Base-by-base conservation (phyloP, 2,888 invertebrate genomes). In the Stenichneumon culpator region DNA sequence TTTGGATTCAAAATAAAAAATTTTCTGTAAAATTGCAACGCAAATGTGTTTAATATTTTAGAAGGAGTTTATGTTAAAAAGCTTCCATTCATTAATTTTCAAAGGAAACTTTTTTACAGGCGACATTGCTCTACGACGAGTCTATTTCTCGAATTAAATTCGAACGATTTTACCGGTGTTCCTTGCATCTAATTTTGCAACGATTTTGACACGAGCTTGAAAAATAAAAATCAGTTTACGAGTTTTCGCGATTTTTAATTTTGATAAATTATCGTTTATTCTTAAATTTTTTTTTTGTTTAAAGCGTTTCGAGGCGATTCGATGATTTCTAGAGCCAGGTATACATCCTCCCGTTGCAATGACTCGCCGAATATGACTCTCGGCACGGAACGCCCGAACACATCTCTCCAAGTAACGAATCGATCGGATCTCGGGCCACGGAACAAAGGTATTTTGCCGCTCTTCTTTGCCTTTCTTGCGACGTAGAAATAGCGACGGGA, bases 321-420 rank as follows among this genome's bases (percentile, higher is more conserved):
- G 14, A 68, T 25, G 14, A 57, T 67, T 44, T 22, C 28, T 39
- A 36, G 63, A 69, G 39, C 44, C 85, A 90, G 89, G 88, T 90
- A 90, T 86, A 87, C 28, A 25, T 19, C 54, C 32, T 36, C 3
- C 22, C 74, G 39, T 77, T 70, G 86, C 88, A 91, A 90, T 91
- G 91, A 91, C 92, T 91, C 88, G 89, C 86, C 91, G 86, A 89
- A 88, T 88, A 86, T 88, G 86, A 86, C 87, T 79, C 86, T 63
- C 57, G 39, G 54, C 50, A 16, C 44, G 68, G 69, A 69, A 79
- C 79, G 54, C 54, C 75, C 69, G 70, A 83, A 25, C 70, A 65
- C 60, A 79, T 68, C 32, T 19, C 63, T 50, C 54, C 87, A 87
- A 89, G 90, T 89, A 90, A 90, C 89, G 89, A 88, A 89, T 90